Evolutionary conservation across 2,797 vertebrate species (phyloP).

Genomic region (Eutrigla gurnardus): DNA sequence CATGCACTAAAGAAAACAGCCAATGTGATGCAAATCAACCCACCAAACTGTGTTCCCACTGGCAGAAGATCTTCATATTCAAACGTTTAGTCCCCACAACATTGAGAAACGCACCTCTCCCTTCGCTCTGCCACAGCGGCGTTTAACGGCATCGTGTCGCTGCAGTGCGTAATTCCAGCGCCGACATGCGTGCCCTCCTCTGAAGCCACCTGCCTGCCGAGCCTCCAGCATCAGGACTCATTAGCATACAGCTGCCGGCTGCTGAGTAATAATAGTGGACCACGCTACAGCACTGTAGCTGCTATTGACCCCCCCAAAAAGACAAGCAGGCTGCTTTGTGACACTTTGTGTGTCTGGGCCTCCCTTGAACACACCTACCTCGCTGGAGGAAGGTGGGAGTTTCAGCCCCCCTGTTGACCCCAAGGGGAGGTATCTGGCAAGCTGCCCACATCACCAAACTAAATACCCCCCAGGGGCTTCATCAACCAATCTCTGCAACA

Average conservation of each 20-base stretch:
- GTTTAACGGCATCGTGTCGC: conserved; percentile 9
- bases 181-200: conserved; percentile 49
- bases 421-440: conserved; percentile 47
- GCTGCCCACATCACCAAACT: conserved; percentile 51
- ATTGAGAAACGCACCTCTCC: conserved; percentile 50
- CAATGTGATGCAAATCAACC: conserved; percentile 62
- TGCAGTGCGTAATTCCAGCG: conserved; percentile 58
- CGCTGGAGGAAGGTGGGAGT: conserved; percentile 29
- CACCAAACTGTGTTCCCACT: conserved; percentile 86
- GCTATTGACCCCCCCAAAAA: conserved; percentile 33
- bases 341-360: conserved; percentile 18
- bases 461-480: conserved; percentile 23
- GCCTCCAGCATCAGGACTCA: conserved; percentile 70
- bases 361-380: conserved; percentile 42
- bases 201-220: conserved; percentile 73
- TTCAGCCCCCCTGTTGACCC: conserved; percentile 40
- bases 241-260: conserved; percentile 89
- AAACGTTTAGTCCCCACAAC: conserved; percentile 73
- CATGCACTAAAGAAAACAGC: not conserved
- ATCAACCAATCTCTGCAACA: conserved; percentile 12
- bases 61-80: conserved; percentile 89
- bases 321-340: conserved; percentile 28
- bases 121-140: conserved; percentile 14
- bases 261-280: conserved; percentile 24
- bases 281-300: conserved; percentile 34